Evolutionary conservation across 2,113 vertebrate genomes (phyloP).

Genomic region (Melozone crissalis): DNA sequence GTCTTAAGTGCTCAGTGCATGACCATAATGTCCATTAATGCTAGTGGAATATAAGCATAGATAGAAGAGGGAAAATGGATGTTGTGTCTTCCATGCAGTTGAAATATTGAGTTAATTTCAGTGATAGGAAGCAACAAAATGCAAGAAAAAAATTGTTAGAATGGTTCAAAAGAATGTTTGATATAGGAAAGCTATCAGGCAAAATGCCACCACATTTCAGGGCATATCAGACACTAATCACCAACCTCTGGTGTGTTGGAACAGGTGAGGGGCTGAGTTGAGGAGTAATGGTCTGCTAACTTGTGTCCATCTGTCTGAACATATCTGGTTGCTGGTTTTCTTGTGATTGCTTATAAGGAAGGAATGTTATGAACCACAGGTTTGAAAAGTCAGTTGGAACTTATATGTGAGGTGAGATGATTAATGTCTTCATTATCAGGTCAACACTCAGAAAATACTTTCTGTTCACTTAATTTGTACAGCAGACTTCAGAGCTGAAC

Average conservation of each 20-base stretch:
- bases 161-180: background rate
- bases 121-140: slow-evolving; percentile 13
- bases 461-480: background rate
- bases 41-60: slow-evolving; percentile 5
- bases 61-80: background rate
- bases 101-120: slow-evolving; percentile 7
- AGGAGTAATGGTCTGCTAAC: slow-evolving; percentile 11
- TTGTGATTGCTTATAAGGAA: background rate
- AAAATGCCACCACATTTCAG: background rate
- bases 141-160: background rate
- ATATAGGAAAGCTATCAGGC: background rate
- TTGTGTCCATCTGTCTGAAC: background rate
- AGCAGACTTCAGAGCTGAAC: background rate
- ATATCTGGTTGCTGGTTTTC: background rate
- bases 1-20: background rate
- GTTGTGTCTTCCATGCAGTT: background rate
- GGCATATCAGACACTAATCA: background rate
- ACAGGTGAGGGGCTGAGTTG: background rate
- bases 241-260: background rate
- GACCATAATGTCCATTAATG: slow-evolving; percentile 52
- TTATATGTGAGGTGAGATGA: background rate
- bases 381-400: background rate
- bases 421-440: slow-evolving; percentile 47
- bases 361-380: background rate
- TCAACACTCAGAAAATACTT: slow-evolving; percentile 12